These are phyloP conservation scores for Julus scandinavius DNA, from an alignment of 2,888 invertebrate species.

Conservation along the genomic window DNA sequence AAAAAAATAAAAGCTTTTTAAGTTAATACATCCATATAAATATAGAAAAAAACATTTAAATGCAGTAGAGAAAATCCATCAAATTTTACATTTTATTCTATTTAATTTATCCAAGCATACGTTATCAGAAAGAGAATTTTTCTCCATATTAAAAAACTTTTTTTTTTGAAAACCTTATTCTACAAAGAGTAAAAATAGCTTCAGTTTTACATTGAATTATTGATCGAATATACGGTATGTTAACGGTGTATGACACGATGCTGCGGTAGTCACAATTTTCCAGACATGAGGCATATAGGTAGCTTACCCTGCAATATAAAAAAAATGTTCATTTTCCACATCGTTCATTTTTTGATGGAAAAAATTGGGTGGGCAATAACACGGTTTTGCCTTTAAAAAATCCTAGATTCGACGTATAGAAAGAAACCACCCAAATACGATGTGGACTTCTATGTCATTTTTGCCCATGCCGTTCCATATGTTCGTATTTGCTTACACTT, in stretches of 20 bases:
- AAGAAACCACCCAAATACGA: too few species aligned
- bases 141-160: background rate
- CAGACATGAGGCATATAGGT: background rate
- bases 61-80: background rate
- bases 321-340: background rate
- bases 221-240: background rate
- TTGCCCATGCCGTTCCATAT: too few species aligned
- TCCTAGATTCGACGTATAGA: background rate
- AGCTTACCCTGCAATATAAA: background rate
- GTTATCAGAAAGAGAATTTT: background rate
- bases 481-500: too few species aligned
- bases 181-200: background rate
- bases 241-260: conserved; percentile 1
- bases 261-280: background rate
- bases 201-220: background rate
- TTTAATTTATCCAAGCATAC: background rate
- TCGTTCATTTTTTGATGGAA: background rate
- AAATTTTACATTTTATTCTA: background rate
- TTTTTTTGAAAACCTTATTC: background rate
- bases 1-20: background rate
- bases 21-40: background rate
- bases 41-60: background rate
- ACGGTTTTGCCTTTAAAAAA: background rate
- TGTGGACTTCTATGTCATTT: too few species aligned
- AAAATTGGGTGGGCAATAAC: background rate